Base-by-base conservation (phyloP, 2,797 vertebrate genomes). In the Pipistrellus pipistrellus region DNA sequence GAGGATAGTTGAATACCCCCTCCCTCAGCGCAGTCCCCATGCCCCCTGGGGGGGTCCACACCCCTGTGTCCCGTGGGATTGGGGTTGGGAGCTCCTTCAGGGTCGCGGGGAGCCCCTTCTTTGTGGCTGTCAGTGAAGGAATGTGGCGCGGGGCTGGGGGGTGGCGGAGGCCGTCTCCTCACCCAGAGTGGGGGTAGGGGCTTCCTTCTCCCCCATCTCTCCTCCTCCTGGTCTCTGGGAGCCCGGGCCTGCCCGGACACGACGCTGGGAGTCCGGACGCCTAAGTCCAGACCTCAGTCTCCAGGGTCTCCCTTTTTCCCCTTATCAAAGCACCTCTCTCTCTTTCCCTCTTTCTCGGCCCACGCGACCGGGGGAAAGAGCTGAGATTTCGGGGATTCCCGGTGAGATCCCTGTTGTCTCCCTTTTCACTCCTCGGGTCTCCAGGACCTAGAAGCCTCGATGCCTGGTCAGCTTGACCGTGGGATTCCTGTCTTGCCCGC, bases 361-460 rank as follows among this genome's bases (percentile, higher is more conserved):
- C 98, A 97, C 98, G 98, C 85, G 98, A 98, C 62, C 97, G 97
- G 98, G 94, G 27, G 98, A 87, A 91, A 98, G 96, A 15, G 98
- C 98, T 3, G 98, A 98, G 98, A 98, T 98, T 55, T 84, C 96
- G 32, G 68, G 57, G 78, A 17, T 72, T 66, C 75, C 30, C 30
- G 9, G 48, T 57, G 38, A 4, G 32, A 51, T 59, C 38, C 38
- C 53, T 23, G 73, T 23, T 48, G 80, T 27, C 69, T 62, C 88
- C 53, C 23, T 35, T 21, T 51, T 30, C 10, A 25, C 68, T 51
- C 30, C 15, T 38, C 2, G 27, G 81, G 68, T 91, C 75, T 89
- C 66, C 51, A 14, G 80, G 68, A 91, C 78, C 82, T 32, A 46
- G 64, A 46, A 89, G 64, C 90, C 88, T 73, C 32, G 69, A 51